Conservation (phyloP, 2,797 vertebrate species). For the Cichlasoma orientale region DNA sequence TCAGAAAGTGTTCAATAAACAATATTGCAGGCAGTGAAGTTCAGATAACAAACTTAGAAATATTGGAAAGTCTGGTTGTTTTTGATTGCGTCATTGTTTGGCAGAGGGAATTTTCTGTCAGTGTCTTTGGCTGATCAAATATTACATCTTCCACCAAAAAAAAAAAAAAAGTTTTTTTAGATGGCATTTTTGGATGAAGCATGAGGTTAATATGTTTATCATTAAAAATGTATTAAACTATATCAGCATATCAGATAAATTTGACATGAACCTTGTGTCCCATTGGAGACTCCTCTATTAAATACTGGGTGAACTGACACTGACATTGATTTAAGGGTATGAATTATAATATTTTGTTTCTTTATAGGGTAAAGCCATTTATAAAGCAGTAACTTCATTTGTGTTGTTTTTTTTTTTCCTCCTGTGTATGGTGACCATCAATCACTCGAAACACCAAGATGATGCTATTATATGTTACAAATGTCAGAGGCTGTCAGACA, state of each 20-base stretch:
- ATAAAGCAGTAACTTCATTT: neutral
- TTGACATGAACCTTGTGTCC: neutral
- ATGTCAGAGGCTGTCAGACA: conserved; percentile 55
- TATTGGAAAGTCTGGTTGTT: neutral
- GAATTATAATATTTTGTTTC: neutral
- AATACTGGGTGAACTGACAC: neutral
- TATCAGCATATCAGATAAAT: neutral
- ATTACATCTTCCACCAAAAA: neutral
- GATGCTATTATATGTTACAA: conserved; percentile 43
- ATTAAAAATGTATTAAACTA: neutral
- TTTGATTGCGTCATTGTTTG: neutral
- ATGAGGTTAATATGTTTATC: neutral
- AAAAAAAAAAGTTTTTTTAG: no score
- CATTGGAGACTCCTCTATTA: neutral
- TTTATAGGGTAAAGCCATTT: conserved; percentile 15
- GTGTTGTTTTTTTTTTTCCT: neutral
- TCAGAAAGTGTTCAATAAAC: neutral
- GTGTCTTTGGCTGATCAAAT: neutral
- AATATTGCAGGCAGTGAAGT: neutral
- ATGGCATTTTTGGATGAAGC: neutral
- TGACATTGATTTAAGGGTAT: neutral
- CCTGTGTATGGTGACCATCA: neutral
- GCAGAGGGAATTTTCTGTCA: neutral
- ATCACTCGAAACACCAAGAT: conserved; percentile 35
- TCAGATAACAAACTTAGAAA: neutral